phyloP scores from a whole-genome alignment of 2,888 invertebrate species.

The Falcaria lacertinaria region DNA sequence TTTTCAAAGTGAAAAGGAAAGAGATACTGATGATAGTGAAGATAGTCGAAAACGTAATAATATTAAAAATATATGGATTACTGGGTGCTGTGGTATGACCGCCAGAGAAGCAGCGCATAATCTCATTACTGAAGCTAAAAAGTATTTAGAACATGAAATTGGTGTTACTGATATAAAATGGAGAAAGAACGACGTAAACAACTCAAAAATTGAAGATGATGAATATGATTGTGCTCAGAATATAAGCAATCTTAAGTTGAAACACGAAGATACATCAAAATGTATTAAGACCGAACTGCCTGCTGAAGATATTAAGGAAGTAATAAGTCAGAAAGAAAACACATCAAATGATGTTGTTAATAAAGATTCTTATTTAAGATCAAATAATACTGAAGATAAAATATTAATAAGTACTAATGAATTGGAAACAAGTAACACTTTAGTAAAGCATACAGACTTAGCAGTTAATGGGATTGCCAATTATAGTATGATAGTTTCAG shows the following conservation, averaged over 20 bases:
- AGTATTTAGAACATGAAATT: conserved; percentile 84
- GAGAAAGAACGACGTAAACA: conserved; percentile 49
- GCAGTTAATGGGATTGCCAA: not conserved
- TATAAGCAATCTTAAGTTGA: not conserved
- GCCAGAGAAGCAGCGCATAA: conserved; percentile 89
- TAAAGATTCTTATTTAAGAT: not conserved
- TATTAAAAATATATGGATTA: conserved; percentile 87
- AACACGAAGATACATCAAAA: conserved; percentile 1
- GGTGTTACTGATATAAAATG: conserved; percentile 86
- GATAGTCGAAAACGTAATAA: conserved; percentile 84
- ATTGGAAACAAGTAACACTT: not conserved
- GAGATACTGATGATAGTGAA: conserved; percentile 83
- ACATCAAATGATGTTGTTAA: not conserved
- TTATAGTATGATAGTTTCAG: not conserved
- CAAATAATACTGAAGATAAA: not conserved
- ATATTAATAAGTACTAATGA: not conserved
- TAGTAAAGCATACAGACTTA: not conserved
- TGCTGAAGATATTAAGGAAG: not conserved
- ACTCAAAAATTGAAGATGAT: conserved; percentile 7
- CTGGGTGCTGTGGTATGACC: conserved; percentile 89
- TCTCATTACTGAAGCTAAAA: conserved; percentile 88
- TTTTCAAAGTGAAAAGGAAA: conserved; percentile 90
- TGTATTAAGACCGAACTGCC: not conserved
- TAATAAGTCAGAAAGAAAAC: not conserved
- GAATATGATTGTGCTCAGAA: conserved; percentile 4